Evolutionary conservation across 35 echinoderm and acorn worm species (phyloP), one percentile per base, ranked within the genome.

Genomic region (Acanthaster planci): DNA sequence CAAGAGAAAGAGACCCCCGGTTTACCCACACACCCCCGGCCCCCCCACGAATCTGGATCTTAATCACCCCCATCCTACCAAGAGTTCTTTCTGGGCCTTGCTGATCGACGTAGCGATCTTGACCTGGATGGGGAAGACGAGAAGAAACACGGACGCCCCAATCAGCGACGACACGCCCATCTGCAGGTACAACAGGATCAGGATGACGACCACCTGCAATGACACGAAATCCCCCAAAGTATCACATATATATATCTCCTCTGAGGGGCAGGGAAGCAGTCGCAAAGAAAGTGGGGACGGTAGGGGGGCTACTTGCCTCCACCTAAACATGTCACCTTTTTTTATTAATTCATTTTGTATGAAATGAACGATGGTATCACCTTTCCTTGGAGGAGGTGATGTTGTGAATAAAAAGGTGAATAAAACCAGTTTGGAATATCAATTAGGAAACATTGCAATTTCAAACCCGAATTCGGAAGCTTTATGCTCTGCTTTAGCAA

Each of bases 131-230:
- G 92, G 92, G 8, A 89, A 78, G 5, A 89, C 83, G 5, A 94
- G 15, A 1, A 87, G 2, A 52, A 94, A 94, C 38, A 94, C 67
- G 39, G 31, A 75, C 10, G 88, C 82, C 31, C 92, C 92, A 83
- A 90, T 67, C n/a, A 94, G 44, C 12, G 92, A 82, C 0, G 92
- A 79, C 37, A 36, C 38, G 4, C 92, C 92, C 31, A 94, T 78
- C 76, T 94, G 82, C 30, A 76, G 55, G 40, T 90, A 90, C 42
- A 94, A 84, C 51, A 94, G 68, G 10, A 68, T 78, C 35, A 94
- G 56, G 2, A 77, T 81, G 22, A 77, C 58, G 42, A 90, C 40
- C 10, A 90, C 50, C 83, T 86, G 37, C 57, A 38, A 56, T 40
- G 50, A 76, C 51, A 44, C 9, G 54, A 39, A 81, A 54, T 19